A percentile compares a stretch with the other conserved stretches of the same genome.
Evolutionary conservation across 1,140 invertebrate species (phyloP).

Genomic region (Caenorhabditis briggsae): DNA sequence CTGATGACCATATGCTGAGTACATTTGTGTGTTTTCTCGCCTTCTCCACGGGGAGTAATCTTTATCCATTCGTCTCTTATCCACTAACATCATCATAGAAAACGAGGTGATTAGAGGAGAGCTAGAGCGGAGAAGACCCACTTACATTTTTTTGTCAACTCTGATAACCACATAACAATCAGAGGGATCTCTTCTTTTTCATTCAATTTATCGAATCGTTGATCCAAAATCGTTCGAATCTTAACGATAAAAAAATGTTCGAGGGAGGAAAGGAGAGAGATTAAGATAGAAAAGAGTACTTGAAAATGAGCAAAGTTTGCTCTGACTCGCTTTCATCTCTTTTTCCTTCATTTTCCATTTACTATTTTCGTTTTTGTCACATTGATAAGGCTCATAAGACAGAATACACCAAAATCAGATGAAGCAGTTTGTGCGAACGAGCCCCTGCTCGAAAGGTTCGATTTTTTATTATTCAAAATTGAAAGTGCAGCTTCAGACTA

Average conservation of each 20-base stretch:
- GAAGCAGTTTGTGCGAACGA: no score
- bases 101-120: not conserved
- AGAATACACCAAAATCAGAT: no score
- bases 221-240: constrained; percentile 41
- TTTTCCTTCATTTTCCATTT: constrained; percentile 27
- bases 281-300: constrained; percentile 49
- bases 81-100: not conserved
- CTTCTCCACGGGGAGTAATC: not conserved
- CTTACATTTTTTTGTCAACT: no score
- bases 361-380: not conserved
- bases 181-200: not conserved
- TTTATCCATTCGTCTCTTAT: not conserved
- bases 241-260: not conserved
- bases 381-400: not conserved
- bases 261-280: constrained; percentile 6
- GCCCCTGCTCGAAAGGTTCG: no score
- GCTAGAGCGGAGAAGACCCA: not conserved
- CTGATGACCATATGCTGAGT: constrained; percentile 32
- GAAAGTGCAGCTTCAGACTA: no score
- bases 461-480: no score
- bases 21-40: not conserved
- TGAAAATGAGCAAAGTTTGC: constrained; percentile 53
- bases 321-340: constrained; percentile 32
- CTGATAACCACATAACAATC: no score
- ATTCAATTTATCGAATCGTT: constrained; percentile 17